phyloP scores from a whole-genome alignment of 2,797 vertebrate genomes.

The Eutrigla gurnardus region DNA sequence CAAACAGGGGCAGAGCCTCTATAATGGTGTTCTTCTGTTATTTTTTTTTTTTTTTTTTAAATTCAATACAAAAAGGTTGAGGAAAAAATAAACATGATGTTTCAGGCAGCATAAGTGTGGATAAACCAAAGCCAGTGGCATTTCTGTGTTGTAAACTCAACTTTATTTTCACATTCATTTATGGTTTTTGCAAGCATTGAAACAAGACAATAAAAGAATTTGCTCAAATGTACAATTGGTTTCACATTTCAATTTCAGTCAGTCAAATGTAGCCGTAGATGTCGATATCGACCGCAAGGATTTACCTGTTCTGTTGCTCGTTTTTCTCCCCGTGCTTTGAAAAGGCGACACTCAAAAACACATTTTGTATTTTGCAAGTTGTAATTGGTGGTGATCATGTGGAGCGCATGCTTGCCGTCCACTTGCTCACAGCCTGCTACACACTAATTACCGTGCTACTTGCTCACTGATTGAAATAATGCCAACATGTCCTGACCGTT shows the following conservation, averaged over 20 bases:
- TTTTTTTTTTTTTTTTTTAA: slow-evolving; percentile 61
- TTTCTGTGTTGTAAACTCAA: slow-evolving; percentile 83
- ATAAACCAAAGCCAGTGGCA: slow-evolving; percentile 86
- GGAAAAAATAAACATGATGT: slow-evolving; percentile 74
- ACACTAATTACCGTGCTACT: slow-evolving; percentile 70
- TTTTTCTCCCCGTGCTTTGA: slow-evolving; percentile 45
- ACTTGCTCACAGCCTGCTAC: slow-evolving; percentile 34
- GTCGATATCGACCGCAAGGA: slow-evolving; percentile 11
- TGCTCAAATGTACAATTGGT: slow-evolving; percentile 80
- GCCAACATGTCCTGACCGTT: slow-evolving; percentile 73
- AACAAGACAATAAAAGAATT: slow-evolving; percentile 83
- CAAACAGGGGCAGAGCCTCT: slow-evolving; percentile 93
- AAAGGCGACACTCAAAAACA: background rate
- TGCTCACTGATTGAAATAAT: slow-evolving; percentile 63
- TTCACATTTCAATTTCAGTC: slow-evolving; percentile 77
- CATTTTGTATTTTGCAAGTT: slow-evolving; percentile 18
- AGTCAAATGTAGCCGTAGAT: slow-evolving; percentile 38
- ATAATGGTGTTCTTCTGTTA: slow-evolving; percentile 82
- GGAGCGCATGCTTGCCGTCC: slow-evolving; percentile 27
- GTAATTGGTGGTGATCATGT: slow-evolving; percentile 27
- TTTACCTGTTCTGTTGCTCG: slow-evolving; percentile 27
- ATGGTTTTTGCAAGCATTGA: slow-evolving; percentile 83
- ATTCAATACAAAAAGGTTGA: slow-evolving; percentile 79
- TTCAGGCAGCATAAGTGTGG: slow-evolving; percentile 89
- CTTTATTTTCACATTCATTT: slow-evolving; percentile 83